A percentile compares a stretch with the other conserved stretches of the same genome.
phyloP scores from a whole-genome alignment of 2,888 invertebrate species.

The Agrilus cyanescens region DNA sequence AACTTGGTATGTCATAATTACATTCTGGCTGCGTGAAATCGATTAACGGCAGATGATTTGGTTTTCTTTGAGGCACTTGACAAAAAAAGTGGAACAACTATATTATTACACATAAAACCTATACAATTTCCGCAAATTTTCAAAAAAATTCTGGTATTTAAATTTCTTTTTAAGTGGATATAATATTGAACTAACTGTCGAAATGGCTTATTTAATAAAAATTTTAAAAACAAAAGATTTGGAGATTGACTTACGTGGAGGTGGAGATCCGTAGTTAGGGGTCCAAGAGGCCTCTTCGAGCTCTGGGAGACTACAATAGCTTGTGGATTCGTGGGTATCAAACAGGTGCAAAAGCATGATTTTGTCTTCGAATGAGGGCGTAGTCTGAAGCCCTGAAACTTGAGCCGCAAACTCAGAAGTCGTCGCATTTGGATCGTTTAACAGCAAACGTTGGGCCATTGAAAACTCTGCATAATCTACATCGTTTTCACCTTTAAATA shows the following conservation, averaged over 20 bases:
- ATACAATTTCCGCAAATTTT: too few relatives aligned
- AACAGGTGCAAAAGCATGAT: conserved; percentile 48
- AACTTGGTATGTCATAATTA: conserved; percentile 15
- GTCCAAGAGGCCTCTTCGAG: conserved; percentile 3
- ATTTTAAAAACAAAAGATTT: too few relatives aligned
- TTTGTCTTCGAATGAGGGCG: conserved; percentile 38
- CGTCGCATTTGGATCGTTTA: conserved; percentile 24
- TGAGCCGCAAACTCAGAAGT: conserved; percentile 16
- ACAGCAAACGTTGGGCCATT: conserved; percentile 35
- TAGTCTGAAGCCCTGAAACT: conserved; percentile 13
- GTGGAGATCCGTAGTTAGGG: too few relatives aligned
- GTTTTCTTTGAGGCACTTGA: conserved; percentile 12
- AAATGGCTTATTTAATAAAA: too few relatives aligned
- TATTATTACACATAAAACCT: too few relatives aligned
- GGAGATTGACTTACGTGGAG: too few relatives aligned
- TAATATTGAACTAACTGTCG: neutral
- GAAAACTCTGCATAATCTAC: conserved; percentile 51
- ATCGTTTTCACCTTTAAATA: conserved; percentile 49
- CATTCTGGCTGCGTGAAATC: conserved; percentile 26
- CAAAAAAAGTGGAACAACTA: too few relatives aligned
- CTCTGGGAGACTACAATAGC: conserved; percentile 15
- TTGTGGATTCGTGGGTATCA: conserved; percentile 36
- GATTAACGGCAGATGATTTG: conserved; percentile 15
- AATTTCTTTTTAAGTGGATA: neutral
- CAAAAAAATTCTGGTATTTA: too few relatives aligned